phyloP scores from a whole-genome alignment of 2,113 vertebrate species.

The Halichoerus grypus region DNA sequence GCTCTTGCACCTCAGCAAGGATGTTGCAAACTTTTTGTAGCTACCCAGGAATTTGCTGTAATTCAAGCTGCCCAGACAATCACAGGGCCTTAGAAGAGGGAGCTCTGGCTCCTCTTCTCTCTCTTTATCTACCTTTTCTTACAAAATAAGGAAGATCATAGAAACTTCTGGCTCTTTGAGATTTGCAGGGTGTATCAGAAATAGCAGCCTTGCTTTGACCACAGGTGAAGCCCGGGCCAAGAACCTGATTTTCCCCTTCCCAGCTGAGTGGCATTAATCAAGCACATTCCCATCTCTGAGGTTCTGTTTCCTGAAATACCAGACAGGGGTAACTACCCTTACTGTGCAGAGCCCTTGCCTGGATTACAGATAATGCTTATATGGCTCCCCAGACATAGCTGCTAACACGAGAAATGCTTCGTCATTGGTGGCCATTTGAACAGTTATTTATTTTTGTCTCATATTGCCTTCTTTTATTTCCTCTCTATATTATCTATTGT shows the following conservation, averaged over 20 bases:
- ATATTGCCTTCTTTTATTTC: background rate
- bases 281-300: background rate
- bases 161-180: background rate
- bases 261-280: background rate
- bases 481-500: background rate
- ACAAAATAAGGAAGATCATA: background rate
- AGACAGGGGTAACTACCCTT: background rate
- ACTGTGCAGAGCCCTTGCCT: background rate
- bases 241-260: background rate
- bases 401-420: background rate
- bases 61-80: background rate
- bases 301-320: background rate
- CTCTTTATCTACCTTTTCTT: background rate
- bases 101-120: rapidly evolving
- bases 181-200: background rate
- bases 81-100: rapidly evolving
- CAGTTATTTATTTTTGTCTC: background rate
- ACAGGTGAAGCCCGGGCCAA: rapidly evolving
- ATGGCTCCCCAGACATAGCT: rapidly evolving
- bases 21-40: rapidly evolving
- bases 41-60: background rate
- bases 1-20: too few species aligned
- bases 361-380: background rate
- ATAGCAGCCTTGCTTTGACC: background rate
- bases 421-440: background rate